Evolutionary conservation across 2,888 invertebrate species (phyloP).

Genomic region (Sesia apiformis): DNA sequence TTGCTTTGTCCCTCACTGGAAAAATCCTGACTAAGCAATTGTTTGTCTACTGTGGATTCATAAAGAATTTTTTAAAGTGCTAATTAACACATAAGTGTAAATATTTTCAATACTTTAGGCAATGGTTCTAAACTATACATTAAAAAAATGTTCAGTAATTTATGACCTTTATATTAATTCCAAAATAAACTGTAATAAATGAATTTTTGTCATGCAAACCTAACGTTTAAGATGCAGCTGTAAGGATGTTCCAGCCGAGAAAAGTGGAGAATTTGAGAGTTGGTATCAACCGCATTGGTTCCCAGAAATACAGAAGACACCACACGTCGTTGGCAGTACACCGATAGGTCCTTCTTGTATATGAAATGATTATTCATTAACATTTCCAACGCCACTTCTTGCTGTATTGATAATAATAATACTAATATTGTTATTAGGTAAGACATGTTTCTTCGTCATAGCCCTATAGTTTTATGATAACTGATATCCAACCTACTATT

Average conservation of each 20-base stretch:
- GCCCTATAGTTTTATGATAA: not conserved
- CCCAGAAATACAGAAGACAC: conserved; percentile 56
- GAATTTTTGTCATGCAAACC: conserved; percentile 22
- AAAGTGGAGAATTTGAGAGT: conserved; percentile 47
- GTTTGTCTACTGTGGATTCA: too few relatives aligned
- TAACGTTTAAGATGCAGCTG: conserved; percentile 49
- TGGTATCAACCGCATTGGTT: conserved; percentile 38
- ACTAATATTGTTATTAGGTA: not conserved
- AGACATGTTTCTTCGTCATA: not conserved
- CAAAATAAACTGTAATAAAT: too few relatives aligned
- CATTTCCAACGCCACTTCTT: not conserved
- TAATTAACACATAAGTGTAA: too few relatives aligned
- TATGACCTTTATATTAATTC: too few relatives aligned
- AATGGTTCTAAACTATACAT: conserved; percentile 2
- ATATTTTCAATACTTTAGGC: too few relatives aligned
- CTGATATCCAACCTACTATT: too few relatives aligned
- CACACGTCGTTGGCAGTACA: conserved; percentile 47
- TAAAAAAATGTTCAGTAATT: not conserved
- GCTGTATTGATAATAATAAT: not conserved
- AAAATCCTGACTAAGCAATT: too few relatives aligned
- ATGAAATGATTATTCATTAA: not conserved
- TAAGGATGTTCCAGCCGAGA: conserved; percentile 47
- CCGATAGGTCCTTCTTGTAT: conserved; percentile 44
- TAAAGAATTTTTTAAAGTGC: too few relatives aligned
- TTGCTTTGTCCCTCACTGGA: too few relatives aligned